These are phyloP conservation scores for Bombus pascuorum DNA, from an alignment of 1,140 invertebrate species.

Conservation along the genomic window DNA sequence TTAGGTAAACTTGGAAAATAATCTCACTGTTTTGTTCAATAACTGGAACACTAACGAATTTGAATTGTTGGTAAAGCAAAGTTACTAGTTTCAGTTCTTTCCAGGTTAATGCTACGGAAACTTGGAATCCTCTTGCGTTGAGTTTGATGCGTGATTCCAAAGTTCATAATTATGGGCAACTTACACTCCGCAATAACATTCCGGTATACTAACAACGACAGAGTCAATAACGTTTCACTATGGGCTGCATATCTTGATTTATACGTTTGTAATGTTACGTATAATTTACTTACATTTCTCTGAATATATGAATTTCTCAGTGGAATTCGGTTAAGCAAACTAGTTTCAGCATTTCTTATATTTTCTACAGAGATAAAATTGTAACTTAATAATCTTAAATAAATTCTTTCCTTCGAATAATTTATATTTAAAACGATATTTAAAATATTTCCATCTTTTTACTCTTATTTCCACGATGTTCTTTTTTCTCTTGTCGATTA, in stretches of 20 bases:
- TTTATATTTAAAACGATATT: background rate
- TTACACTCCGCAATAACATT: background rate
- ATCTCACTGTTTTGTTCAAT: background rate
- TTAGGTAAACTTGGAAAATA: background rate
- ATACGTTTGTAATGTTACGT: conserved; percentile 5
- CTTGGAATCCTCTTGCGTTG: conserved; percentile 7
- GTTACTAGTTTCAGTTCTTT: background rate
- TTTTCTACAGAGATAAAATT: too few species aligned
- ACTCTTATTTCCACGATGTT: too few species aligned
- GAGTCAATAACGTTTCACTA: background rate
- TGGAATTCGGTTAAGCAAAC: background rate
- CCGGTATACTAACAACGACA: background rate
- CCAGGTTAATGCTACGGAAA: conserved; percentile 1
- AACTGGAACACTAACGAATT: conserved; percentile 6
- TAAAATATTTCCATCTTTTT: too few species aligned
- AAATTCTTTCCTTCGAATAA: background rate
- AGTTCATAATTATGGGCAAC: conserved; percentile 35
- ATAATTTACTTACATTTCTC: conserved; percentile 40
- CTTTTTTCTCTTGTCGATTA: too few species aligned
- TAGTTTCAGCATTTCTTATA: background rate
- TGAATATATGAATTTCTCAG: conserved; percentile 20
- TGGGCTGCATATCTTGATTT: background rate
- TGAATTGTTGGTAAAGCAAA: background rate
- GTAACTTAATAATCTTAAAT: too few species aligned
- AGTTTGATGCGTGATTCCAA: conserved; percentile 9